A percentile compares a stretch with the other conserved stretches of the same genome.
These are phyloP conservation scores for Oligia latruncula DNA, from an alignment of 2,888 invertebrate genomes.

Conservation along the genomic window DNA sequence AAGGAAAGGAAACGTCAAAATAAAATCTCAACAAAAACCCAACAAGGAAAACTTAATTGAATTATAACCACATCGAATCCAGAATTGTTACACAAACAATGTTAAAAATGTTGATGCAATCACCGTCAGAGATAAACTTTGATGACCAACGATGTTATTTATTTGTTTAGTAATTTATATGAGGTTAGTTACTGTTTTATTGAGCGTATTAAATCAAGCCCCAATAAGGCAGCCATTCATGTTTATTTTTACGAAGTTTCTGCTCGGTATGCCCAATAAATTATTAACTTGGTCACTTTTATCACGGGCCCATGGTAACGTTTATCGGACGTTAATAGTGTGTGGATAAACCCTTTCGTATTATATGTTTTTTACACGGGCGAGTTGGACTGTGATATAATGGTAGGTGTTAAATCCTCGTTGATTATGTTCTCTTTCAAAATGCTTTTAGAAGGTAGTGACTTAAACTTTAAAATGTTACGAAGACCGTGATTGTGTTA, in stretches of 20 bases:
- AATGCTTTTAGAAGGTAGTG: constrained; percentile 16
- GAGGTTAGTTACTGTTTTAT: constrained; percentile 90
- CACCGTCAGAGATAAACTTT: constrained; percentile 81
- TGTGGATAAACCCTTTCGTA: constrained; percentile 73
- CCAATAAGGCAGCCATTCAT: constrained; percentile 90
- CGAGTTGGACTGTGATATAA: constrained; percentile 24
- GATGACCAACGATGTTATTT: constrained; percentile 89
- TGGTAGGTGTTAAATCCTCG: constrained; percentile 37
- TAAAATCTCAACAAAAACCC: constrained; percentile 24
- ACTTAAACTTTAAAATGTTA: background rate
- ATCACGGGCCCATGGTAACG: constrained; percentile 86
- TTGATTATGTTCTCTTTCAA: constrained; percentile 46
- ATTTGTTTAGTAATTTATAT: constrained; percentile 90
- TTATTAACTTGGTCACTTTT: constrained; percentile 89
- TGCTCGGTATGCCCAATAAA: constrained; percentile 89
- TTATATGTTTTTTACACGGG: constrained; percentile 39
- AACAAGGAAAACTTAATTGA: constrained; percentile 52
- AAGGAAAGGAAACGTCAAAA: constrained; percentile 32
- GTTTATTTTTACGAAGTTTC: constrained; percentile 90
- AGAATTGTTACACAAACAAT: constrained; percentile 69
- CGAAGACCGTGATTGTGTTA: background rate
- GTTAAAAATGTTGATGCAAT: constrained; percentile 75
- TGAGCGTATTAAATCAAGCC: constrained; percentile 89
- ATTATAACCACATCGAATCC: constrained; percentile 47
- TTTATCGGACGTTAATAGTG: constrained; percentile 81